Percentiles rank a stretch among this genome's conserved stretches.
phyloP scores from a whole-genome alignment of 2,888 invertebrate genomes.

The Idaea aversata region DNA sequence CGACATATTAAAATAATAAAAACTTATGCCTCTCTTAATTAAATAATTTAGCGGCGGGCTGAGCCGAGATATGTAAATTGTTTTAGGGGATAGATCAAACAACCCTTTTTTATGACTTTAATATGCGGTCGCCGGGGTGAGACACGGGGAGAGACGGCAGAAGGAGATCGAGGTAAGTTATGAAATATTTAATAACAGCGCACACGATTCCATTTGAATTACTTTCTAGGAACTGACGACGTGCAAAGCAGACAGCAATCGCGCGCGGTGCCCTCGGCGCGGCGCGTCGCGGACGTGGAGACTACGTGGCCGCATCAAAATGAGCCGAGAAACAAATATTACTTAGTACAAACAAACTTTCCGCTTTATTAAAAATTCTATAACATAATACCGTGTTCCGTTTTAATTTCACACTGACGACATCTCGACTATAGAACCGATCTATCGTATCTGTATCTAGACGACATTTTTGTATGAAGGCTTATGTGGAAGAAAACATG shows the following conservation, averaged over 20 bases:
- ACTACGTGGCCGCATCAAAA: conserved; percentile 42
- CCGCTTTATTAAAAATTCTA: conserved; percentile 54
- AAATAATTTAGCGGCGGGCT: conserved; percentile 80
- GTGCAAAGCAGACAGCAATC: conserved; percentile 61
- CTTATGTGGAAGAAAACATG: neutral
- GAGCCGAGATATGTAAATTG: conserved; percentile 81
- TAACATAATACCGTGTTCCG: conserved; percentile 26
- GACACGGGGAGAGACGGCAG: conserved; percentile 37
- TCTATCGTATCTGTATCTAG: neutral
- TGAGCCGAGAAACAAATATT: conserved; percentile 56
- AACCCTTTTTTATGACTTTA: conserved; percentile 82
- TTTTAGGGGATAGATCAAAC: conserved; percentile 82
- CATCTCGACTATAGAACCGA: neutral
- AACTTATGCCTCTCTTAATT: conserved; percentile 82
- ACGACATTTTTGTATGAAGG: neutral
- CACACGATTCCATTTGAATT: conserved; percentile 81
- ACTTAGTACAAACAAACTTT: conserved; percentile 52
- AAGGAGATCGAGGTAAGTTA: conserved; percentile 69
- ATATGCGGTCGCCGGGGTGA: conserved; percentile 75
- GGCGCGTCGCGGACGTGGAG: conserved; percentile 17
- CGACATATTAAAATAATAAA: conserved; percentile 81
- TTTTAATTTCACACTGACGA: conserved; percentile 27
- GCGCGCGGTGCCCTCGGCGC: conserved; percentile 41
- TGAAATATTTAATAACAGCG: conserved; percentile 81
- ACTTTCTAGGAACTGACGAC: conserved; percentile 80